These are phyloP conservation scores for Cyprinella venusta DNA, from an alignment of 2,797 vertebrate genomes.

Conservation along the genomic window DNA sequence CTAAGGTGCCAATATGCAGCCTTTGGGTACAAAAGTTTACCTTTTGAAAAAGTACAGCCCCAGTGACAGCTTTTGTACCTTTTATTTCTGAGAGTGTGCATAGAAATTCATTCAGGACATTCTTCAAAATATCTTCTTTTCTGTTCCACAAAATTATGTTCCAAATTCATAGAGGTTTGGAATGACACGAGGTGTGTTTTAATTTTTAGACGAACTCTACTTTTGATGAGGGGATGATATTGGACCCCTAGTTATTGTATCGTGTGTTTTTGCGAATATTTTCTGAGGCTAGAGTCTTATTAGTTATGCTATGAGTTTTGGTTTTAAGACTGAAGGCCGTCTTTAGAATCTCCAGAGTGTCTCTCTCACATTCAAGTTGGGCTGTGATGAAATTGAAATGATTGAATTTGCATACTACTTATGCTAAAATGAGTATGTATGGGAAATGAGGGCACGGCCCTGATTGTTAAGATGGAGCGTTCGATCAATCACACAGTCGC, in stretches of 20 bases:
- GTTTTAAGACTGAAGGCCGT: constrained; percentile 66
- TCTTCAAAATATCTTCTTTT: background rate
- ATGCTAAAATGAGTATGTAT: constrained; percentile 50
- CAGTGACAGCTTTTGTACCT: too few species aligned
- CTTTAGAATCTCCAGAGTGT: constrained; percentile 55
- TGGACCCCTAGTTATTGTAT: constrained; percentile 4
- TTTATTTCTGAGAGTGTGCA: background rate
- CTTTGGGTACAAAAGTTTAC: too few species aligned
- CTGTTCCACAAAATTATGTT: too few species aligned
- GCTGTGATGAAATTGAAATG: constrained; percentile 61
- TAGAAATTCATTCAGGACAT: background rate
- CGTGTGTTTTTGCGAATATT: background rate
- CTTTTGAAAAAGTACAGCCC: too few species aligned
- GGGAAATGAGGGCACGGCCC: constrained; percentile 51
- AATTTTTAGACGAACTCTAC: background rate
- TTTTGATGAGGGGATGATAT: background rate
- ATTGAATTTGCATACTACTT: constrained; percentile 70
- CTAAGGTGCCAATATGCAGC: too few species aligned
- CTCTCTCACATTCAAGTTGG: constrained; percentile 52
- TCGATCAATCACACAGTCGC: constrained; percentile 57
- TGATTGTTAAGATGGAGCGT: constrained; percentile 65
- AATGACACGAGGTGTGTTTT: background rate
- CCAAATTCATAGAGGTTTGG: background rate
- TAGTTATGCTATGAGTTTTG: constrained; percentile 35
- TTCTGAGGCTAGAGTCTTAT: background rate